Conservation (phyloP, 2,113 vertebrate species). For the Epinephelus cyanopodus region DNA sequence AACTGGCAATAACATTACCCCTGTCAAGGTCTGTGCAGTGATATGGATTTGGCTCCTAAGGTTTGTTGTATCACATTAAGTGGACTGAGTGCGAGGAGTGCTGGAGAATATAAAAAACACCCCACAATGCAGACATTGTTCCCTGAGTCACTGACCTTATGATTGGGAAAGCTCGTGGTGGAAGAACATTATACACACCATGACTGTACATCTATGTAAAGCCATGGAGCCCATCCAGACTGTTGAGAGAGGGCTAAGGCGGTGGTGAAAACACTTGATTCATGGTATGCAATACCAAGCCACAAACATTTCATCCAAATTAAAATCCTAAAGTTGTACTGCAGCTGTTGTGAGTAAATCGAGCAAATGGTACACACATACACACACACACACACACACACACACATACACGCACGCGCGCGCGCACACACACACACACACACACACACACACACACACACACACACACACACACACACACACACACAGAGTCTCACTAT, state of each 20-base stretch:
- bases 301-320: constrained; percentile 57
- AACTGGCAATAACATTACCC: not conserved
- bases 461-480: constrained; percentile 1
- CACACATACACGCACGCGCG: not conserved
- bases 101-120: not conserved
- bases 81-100: not conserved
- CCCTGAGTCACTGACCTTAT: constrained; percentile 14
- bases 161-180: not conserved
- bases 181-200: constrained; percentile 31
- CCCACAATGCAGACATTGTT: not conserved
- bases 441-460: not conserved
- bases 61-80: not conserved
- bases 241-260: constrained; percentile 15
- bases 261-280: constrained; percentile 54
- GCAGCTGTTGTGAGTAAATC: constrained; percentile 34
- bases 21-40: not conserved
- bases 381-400: not conserved
- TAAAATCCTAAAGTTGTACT: constrained; percentile 44
- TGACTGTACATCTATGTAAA: constrained; percentile 44
- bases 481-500: not conserved
- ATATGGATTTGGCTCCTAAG: not conserved
- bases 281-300: constrained; percentile 44
- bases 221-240: constrained; percentile 7
- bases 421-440: not conserved
- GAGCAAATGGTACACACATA: not conserved